A percentile compares a stretch with the other conserved stretches of the same genome.
These are phyloP conservation scores for Mamestra configurata DNA, from an alignment of 1,140 invertebrate species.

Conservation along the genomic window DNA sequence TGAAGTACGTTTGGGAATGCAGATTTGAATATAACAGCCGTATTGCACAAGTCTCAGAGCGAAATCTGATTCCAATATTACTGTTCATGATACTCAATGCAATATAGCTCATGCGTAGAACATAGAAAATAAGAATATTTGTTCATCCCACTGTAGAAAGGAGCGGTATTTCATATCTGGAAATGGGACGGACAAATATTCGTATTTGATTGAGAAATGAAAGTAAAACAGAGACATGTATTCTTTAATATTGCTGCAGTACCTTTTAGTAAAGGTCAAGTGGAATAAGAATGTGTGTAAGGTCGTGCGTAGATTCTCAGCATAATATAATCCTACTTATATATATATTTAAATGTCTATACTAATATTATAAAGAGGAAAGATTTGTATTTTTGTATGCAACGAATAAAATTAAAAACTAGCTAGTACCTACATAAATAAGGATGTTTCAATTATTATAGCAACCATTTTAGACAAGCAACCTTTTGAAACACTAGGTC, in stretches of 20 bases:
- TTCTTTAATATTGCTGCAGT: background rate
- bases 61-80: conserved; percentile 49
- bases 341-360: too few species aligned
- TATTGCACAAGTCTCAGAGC: conserved; percentile 22
- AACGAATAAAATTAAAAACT: too few species aligned
- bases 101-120: conserved; percentile 38
- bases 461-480: background rate
- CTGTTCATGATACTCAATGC: conserved; percentile 44
- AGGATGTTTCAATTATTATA: background rate
- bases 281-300: background rate
- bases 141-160: conserved; percentile 16
- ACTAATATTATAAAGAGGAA: too few species aligned
- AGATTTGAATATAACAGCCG: conserved; percentile 63
- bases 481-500: too few species aligned
- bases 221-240: background rate
- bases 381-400: too few species aligned
- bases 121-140: conserved; percentile 35
- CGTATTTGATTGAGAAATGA: conserved; percentile 19
- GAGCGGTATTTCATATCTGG: conserved; percentile 33
- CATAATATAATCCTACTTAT: too few species aligned
- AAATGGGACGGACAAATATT: conserved; percentile 10
- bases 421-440: too few species aligned
- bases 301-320: background rate
- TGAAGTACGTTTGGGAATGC: conserved; percentile 64
- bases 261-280: background rate